These are phyloP conservation scores for Tachyglossus aculeatus DNA, from an alignment of 2,797 vertebrate species.

Conservation along the genomic window DNA sequence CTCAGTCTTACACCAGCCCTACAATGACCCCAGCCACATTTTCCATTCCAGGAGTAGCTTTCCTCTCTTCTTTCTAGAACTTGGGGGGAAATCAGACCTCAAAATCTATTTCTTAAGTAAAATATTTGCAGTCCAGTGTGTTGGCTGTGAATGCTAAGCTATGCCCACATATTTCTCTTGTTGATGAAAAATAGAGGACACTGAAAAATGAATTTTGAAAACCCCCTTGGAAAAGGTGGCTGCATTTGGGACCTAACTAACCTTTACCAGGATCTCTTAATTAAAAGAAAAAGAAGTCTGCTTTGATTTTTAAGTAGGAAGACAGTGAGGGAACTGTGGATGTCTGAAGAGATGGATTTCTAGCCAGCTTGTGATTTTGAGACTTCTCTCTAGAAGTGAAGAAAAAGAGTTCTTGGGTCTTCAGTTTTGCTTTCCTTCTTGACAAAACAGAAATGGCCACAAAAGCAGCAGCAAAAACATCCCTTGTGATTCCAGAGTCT, in stretches of 20 bases:
- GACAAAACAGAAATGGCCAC: no score
- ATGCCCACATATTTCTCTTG: slow-evolving; percentile 37
- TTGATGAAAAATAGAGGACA: slow-evolving; percentile 35
- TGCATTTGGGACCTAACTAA: slow-evolving; percentile 1
- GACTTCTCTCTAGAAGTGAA: no score
- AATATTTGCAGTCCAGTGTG: slow-evolving; percentile 40
- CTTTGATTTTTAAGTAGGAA: slow-evolving; percentile 8
- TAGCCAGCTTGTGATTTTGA: no score
- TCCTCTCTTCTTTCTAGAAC: slow-evolving; percentile 26
- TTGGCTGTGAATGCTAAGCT: slow-evolving; percentile 5
- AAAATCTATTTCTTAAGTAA: slow-evolving; percentile 36
- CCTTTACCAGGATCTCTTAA: slow-evolving; percentile 12
- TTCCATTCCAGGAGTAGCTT: neutral
- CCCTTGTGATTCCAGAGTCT: no score
- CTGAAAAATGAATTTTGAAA: slow-evolving; percentile 33
- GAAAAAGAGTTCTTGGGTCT: no score
- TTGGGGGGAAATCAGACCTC: slow-evolving; percentile 31
- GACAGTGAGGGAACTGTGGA: no score
- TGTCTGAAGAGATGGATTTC: no score
- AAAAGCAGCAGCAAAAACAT: no score
- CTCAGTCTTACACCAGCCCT: no score
- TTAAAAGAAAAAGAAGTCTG: slow-evolving; percentile 27
- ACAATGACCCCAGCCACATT: no score
- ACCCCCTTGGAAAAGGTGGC: neutral
- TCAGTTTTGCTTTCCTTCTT: no score